Percentiles rank a stretch among this genome's conserved stretches.
Evolutionary conservation across 1,140 invertebrate species (phyloP).

Genomic region (Brachionus calyciflorus): DNA sequence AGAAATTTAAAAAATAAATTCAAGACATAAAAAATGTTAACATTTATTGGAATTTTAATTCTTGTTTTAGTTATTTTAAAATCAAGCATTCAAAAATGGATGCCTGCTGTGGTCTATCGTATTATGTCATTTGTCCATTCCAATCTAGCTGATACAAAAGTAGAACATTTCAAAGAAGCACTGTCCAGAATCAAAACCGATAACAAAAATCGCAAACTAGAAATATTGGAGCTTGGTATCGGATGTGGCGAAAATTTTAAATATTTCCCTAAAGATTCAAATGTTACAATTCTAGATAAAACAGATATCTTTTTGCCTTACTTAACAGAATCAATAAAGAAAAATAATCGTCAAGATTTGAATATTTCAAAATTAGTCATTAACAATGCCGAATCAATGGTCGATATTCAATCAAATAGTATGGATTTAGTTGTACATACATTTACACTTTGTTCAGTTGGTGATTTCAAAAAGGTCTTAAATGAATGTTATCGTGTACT

Average conservation of each 20-base stretch:
- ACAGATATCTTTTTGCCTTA: slow-evolving; percentile 32
- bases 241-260: slow-evolving; percentile 40
- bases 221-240: slow-evolving; percentile 44
- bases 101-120: no score
- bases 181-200: not conserved
- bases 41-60: no score
- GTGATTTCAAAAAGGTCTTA: not conserved
- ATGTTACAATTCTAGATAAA: slow-evolving; percentile 25
- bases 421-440: slow-evolving; percentile 41
- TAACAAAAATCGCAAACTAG: not conserved
- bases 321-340: slow-evolving; percentile 30
- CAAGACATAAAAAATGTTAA: no score
- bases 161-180: slow-evolving; percentile 25
- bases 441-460: slow-evolving; percentile 10
- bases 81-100: no score
- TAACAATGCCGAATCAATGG: slow-evolving; percentile 32
- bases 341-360: slow-evolving; percentile 39
- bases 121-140: no score
- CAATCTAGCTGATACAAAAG: not conserved
- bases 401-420: slow-evolving; percentile 15
- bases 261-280: slow-evolving; percentile 10
- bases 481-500: slow-evolving; percentile 29
- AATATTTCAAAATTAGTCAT: slow-evolving; percentile 11
- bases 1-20: no score
- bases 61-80: no score